phyloP scores from a whole-genome alignment of 2,888 invertebrate species.

The Leptodirus hochenwartii region DNA sequence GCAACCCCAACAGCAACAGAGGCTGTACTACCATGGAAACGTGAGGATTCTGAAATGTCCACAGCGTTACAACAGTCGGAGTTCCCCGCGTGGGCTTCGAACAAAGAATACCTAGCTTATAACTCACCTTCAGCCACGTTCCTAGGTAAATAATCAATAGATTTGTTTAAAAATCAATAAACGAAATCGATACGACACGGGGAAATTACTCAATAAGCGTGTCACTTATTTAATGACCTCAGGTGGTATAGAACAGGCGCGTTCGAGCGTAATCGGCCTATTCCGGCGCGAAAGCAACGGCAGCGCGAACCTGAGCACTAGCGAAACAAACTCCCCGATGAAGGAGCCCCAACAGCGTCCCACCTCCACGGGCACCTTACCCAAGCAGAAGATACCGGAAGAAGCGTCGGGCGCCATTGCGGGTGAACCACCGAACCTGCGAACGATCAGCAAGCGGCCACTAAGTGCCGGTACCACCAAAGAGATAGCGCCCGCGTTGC shows the following conservation, averaged over 20 bases:
- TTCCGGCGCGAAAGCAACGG: conserved; percentile 70
- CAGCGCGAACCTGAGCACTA: conserved; percentile 39
- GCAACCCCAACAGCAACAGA: conserved; percentile 80
- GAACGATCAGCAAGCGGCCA: conserved; percentile 18
- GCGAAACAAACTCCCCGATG: conserved; percentile 26
- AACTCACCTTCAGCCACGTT: conserved; percentile 84
- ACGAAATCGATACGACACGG: too few species aligned
- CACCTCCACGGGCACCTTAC: conserved; percentile 19
- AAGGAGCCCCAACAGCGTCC: conserved; percentile 24
- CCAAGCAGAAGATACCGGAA: conserved; percentile 41
- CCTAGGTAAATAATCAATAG: conserved; percentile 60
- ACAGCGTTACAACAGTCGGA: conserved; percentile 51
- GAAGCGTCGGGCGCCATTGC: too few species aligned
- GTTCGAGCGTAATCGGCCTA: conserved; percentile 78
- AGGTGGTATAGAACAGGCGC: conserved; percentile 79
- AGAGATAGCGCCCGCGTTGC: conserved; percentile 29
- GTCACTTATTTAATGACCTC: too few species aligned
- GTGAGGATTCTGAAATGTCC: conserved; percentile 50
- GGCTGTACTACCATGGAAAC: conserved; percentile 84
- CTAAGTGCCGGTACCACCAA: conserved; percentile 5
- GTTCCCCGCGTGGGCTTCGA: conserved; percentile 90
- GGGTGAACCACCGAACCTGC: conserved; percentile 21
- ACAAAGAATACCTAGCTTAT: conserved; percentile 83
- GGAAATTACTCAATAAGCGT: too few species aligned
- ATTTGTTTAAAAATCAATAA: too few species aligned